A percentile compares a stretch with the other conserved stretches of the same genome.
These are phyloP conservation scores for Apotomis betuletana DNA, from an alignment of 2,888 invertebrate species.

Conservation along the genomic window DNA sequence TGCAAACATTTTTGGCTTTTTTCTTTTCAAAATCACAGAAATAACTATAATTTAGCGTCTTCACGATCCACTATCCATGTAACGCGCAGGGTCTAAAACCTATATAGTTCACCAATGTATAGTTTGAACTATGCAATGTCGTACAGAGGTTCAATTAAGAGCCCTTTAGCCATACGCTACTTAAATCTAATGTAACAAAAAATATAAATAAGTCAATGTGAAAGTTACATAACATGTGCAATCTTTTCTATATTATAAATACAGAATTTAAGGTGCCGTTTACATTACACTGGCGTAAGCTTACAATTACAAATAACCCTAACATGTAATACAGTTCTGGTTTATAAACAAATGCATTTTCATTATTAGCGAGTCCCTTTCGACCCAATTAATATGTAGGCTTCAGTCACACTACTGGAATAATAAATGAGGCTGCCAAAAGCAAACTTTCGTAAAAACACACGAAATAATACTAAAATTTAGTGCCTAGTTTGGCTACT, in stretches of 20 bases:
- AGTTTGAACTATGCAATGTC: slow-evolving; percentile 41
- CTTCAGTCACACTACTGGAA: slow-evolving; percentile 33
- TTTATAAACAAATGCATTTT: slow-evolving; percentile 34
- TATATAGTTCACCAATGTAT: slow-evolving; percentile 41
- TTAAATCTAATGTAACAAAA: slow-evolving; percentile 79
- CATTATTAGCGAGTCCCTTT: slow-evolving; percentile 10
- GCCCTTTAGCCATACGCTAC: slow-evolving; percentile 65
- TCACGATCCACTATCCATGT: slow-evolving; percentile 41
- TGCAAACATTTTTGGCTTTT: slow-evolving; percentile 77
- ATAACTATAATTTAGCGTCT: slow-evolving; percentile 60
- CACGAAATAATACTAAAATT: slow-evolving; percentile 27
- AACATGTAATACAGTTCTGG: slow-evolving; percentile 28
- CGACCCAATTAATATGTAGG: slow-evolving; percentile 10
- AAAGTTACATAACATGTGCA: slow-evolving; percentile 80
- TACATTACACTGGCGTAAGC: slow-evolving; percentile 58
- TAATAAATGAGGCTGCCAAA: slow-evolving; percentile 24
- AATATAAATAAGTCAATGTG: slow-evolving; percentile 80
- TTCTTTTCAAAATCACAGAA: slow-evolving; percentile 77
- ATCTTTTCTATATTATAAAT: slow-evolving; percentile 66
- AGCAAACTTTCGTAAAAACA: slow-evolving; percentile 13
- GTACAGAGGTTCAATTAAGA: slow-evolving; percentile 53
- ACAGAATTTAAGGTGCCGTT: slow-evolving; percentile 62
- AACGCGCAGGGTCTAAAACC: slow-evolving; percentile 41
- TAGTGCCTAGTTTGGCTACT: slow-evolving; percentile 26
- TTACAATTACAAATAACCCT: slow-evolving; percentile 47